These are phyloP conservation scores for Vidua macroura DNA, from an alignment of 2,113 vertebrate species.

Conservation along the genomic window DNA sequence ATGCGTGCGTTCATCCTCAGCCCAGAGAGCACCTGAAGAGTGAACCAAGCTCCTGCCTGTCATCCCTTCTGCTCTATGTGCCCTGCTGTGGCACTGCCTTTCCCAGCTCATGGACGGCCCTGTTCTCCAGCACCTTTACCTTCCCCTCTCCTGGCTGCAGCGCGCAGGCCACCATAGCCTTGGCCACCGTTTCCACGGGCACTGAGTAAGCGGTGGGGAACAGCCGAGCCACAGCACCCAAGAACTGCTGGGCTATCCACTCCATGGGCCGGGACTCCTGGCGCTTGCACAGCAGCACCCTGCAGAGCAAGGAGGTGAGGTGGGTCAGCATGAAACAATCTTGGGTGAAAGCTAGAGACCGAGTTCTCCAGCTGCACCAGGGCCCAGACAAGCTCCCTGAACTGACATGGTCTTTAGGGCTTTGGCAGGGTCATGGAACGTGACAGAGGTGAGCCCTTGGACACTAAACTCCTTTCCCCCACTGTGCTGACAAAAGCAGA, in stretches of 20 bases:
- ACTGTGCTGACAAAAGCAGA: neutral
- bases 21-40: neutral
- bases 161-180: conserved; percentile 78
- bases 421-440: accelerated
- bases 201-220: conserved; percentile 73
- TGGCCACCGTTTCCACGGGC: conserved; percentile 72
- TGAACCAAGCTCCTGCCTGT: neutral
- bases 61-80: neutral
- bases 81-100: neutral
- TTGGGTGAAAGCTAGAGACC: neutral
- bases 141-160: conserved; percentile 66
- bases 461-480: neutral
- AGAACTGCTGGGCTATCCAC: conserved; percentile 74
- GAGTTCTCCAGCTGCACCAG: neutral
- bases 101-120: conserved; percentile 72
- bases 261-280: conserved; percentile 78
- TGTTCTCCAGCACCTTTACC: conserved; percentile 81
- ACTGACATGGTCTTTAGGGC: neutral
- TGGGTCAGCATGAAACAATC: neutral
- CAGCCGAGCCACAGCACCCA: conserved; percentile 44
- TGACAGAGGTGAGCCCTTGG: neutral
- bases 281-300: conserved; percentile 81
- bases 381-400: neutral
- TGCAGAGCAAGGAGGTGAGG: conserved; percentile 22
- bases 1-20: accelerated